A percentile compares a stretch with the other conserved stretches of the same genome.
Conservation (phyloP, 2,113 vertebrate species). For the Callipepla squamata region DNA sequence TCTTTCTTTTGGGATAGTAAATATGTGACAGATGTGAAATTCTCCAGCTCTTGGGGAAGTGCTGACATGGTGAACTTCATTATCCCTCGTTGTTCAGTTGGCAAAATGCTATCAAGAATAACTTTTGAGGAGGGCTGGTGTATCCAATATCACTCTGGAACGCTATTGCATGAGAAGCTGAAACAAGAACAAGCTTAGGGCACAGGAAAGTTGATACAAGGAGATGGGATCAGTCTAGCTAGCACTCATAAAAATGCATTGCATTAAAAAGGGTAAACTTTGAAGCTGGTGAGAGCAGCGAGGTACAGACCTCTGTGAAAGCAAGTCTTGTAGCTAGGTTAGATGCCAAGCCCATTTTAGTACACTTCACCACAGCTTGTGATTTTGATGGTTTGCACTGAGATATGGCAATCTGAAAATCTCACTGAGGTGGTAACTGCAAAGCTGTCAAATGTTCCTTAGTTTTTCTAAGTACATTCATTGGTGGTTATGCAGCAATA, state of each 20-base stretch:
- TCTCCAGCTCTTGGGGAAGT: constrained; percentile 3
- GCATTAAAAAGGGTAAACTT: neutral
- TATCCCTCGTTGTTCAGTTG: neutral
- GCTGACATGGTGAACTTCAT: constrained; percentile 6
- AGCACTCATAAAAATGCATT: neutral
- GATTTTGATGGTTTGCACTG: neutral
- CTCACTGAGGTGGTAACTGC: neutral
- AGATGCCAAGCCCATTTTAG: neutral
- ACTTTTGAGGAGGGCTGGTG: neutral
- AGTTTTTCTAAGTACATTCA: neutral
- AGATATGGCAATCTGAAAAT: neutral
- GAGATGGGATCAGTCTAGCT: neutral
- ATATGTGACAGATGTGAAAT: constrained; percentile 36
- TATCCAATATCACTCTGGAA: neutral
- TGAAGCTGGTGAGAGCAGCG: neutral
- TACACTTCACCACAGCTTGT: neutral
- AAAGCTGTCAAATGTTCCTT: neutral
- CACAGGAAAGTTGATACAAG: neutral
- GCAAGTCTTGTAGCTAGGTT: neutral
- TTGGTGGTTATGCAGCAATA: neutral
- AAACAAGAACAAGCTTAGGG: neutral
- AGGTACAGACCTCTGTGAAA: neutral
- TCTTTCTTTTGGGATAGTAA: constrained; percentile 15
- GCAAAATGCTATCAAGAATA: constrained; percentile 27
- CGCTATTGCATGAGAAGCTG: neutral